Conservation (phyloP, 2,797 vertebrate genomes). For the Propithecus deckenii region DNA sequence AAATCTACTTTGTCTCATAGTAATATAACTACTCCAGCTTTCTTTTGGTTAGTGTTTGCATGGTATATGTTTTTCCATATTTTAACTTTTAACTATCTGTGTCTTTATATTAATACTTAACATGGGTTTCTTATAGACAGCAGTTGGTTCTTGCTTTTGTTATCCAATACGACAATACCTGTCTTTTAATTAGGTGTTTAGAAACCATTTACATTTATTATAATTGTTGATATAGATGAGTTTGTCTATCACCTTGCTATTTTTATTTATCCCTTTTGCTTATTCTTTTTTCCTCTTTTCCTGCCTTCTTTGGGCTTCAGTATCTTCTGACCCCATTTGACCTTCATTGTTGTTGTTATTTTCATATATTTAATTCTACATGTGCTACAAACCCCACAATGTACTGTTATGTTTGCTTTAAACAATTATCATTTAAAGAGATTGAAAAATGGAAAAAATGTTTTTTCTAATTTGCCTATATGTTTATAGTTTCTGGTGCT, state of each 20-base stretch:
- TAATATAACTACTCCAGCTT: not conserved
- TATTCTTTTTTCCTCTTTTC: not conserved
- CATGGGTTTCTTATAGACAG: not conserved
- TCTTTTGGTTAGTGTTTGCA: not conserved
- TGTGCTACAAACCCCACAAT: not conserved
- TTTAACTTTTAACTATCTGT: not conserved
- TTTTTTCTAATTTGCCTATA: not conserved
- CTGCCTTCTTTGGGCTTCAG: not conserved
- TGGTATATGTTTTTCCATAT: not conserved
- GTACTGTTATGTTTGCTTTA: not conserved
- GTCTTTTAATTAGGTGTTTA: not conserved
- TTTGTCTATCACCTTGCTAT: not conserved
- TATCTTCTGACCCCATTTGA: not conserved
- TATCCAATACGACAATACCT: not conserved
- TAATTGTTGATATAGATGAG: not conserved
- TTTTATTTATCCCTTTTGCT: not conserved
- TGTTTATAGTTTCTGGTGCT: not conserved
- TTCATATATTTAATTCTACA: not conserved
- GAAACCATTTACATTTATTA: not conserved
- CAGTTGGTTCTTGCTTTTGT: not conserved
- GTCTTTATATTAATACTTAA: not conserved
- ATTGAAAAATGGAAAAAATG: not conserved
- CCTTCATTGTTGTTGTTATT: too few species aligned
- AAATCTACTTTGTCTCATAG: not conserved
- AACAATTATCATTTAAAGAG: not conserved